Conservation (phyloP, 2,113 vertebrate species). For the Bambusicola thoracicus region DNA sequence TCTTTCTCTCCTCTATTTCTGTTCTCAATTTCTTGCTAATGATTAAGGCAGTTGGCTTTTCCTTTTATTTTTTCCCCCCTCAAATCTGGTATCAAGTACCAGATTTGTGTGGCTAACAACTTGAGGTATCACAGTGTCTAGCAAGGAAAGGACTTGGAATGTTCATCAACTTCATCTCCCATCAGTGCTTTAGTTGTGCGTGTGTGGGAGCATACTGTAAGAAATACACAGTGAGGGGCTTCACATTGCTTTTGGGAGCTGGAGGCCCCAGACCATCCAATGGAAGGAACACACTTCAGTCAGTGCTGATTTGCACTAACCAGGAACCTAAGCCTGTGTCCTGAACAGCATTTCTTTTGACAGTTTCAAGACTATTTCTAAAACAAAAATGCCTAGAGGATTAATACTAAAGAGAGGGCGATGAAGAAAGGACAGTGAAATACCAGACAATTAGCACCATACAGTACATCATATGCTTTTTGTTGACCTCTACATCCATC, state of each 20-base stretch:
- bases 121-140: neutral
- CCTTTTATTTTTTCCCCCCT: neutral
- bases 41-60: neutral
- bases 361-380: constrained; percentile 11
- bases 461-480: neutral
- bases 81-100: neutral
- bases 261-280: neutral
- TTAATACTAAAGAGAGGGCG: neutral
- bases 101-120: constrained; percentile 25
- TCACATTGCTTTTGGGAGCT: neutral
- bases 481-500: neutral
- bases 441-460: constrained; percentile 26
- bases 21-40: constrained; percentile 53
- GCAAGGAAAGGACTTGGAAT: neutral
- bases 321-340: neutral
- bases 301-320: neutral
- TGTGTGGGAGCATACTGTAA: neutral
- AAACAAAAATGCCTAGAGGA: constrained; percentile 17
- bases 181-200: neutral
- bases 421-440: neutral
- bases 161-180: neutral
- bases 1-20: constrained; percentile 44
- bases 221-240: rapidly evolving
- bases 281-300: neutral
- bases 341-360: neutral